A percentile compares a stretch with the other conserved stretches of the same genome.
phyloP scores from a whole-genome alignment of 2,888 invertebrate species.

The Dynastes hyllus region DNA sequence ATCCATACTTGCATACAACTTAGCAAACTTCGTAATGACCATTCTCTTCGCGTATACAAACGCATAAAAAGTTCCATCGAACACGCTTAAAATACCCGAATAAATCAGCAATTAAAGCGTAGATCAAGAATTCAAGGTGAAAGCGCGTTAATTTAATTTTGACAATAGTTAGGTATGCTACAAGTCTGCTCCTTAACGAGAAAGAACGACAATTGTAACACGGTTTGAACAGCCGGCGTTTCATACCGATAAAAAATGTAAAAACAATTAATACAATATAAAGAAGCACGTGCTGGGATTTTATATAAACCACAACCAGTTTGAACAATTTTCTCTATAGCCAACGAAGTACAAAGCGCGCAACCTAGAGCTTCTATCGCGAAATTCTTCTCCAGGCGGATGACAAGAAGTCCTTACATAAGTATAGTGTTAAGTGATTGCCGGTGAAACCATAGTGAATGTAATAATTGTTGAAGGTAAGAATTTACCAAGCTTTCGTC shows the following conservation, averaged over 20 bases:
- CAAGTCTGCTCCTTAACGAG: background rate
- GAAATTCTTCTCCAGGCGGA: background rate
- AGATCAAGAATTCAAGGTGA: slow-evolving; percentile 23
- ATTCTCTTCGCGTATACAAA: no score
- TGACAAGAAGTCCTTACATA: background rate
- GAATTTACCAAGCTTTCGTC: background rate
- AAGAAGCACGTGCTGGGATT: slow-evolving; percentile 17
- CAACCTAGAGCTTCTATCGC: slow-evolving; percentile 4
- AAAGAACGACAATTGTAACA: background rate
- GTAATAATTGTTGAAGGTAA: background rate
- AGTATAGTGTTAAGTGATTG: background rate
- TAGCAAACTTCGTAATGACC: no score
- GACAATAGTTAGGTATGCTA: background rate
- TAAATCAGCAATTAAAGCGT: slow-evolving; percentile 17
- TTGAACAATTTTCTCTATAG: slow-evolving; percentile 6
- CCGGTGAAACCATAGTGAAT: background rate
- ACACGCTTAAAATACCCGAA: background rate
- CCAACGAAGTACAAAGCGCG: background rate
- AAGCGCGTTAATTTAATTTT: slow-evolving; percentile 21
- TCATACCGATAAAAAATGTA: slow-evolving; percentile 4
- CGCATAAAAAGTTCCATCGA: no score
- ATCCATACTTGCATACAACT: no score
- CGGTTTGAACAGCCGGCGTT: background rate
- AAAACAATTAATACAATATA: slow-evolving; percentile 20
- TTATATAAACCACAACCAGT: slow-evolving; percentile 30